Conservation (phyloP, 2,888 invertebrate genomes). For the Bedellia somnulentella region DNA sequence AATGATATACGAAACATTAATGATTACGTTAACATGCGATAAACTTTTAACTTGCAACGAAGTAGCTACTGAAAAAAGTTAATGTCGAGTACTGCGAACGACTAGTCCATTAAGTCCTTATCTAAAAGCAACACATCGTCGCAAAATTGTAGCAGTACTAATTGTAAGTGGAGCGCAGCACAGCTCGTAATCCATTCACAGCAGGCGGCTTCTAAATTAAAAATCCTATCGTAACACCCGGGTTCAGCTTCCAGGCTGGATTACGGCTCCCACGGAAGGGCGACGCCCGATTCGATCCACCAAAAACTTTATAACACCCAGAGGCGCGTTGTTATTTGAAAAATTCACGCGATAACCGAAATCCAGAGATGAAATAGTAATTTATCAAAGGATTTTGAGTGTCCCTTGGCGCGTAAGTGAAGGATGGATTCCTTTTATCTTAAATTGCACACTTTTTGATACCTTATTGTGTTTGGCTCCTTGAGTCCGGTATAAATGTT, state of each 20-base stretch:
- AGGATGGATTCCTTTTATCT: constrained; percentile 37
- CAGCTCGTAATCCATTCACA: constrained; percentile 51
- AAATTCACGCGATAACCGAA: constrained; percentile 37
- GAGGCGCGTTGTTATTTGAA: constrained; percentile 14
- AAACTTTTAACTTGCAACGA: no score
- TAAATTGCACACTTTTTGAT: no score
- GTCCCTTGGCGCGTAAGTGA: constrained; percentile 38
- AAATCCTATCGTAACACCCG: constrained; percentile 42
- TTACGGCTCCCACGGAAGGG: constrained; percentile 32
- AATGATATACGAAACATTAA: no score
- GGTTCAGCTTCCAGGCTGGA: constrained; percentile 22
- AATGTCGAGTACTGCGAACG: no score
- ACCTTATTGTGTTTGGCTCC: no score
- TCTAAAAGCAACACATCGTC: no score
- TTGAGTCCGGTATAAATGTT: no score
- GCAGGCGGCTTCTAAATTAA: constrained; percentile 55
- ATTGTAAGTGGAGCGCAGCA: no score
- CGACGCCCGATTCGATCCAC: constrained; percentile 4
- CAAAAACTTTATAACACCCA: constrained; percentile 4
- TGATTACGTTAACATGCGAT: no score
- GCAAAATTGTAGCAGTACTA: constrained; percentile 43
- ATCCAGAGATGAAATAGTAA: constrained; percentile 55
- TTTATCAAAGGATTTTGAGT: constrained; percentile 56
- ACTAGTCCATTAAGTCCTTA: no score
- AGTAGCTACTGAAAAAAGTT: no score